These are phyloP conservation scores for Leptopilina syphax DNA, from an alignment of 2,888 invertebrate genomes.

Conservation along the genomic window DNA sequence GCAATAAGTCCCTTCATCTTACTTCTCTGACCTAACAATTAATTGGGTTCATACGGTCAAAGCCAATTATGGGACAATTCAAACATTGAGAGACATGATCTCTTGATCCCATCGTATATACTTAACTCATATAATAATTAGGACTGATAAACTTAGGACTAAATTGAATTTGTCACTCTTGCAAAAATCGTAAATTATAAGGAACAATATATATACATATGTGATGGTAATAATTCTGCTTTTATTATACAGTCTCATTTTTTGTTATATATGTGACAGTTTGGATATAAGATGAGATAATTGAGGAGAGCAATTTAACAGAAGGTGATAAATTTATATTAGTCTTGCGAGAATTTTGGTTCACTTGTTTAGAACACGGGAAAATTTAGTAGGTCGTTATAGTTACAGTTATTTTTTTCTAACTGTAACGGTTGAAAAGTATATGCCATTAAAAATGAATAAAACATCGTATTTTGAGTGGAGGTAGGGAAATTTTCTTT, in stretches of 20 bases:
- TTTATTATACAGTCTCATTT: background rate
- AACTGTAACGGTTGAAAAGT: background rate
- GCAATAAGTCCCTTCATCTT: background rate
- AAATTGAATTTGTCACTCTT: constrained; percentile 24
- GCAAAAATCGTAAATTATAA: background rate
- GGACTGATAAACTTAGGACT: background rate
- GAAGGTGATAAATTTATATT: too few species aligned
- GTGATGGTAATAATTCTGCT: background rate
- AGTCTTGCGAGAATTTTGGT: too few species aligned
- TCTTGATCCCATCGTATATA: constrained; percentile 39
- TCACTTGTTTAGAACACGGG: background rate
- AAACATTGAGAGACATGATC: constrained; percentile 51
- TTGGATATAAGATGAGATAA: too few species aligned
- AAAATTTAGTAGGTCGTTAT: constrained; percentile 9
- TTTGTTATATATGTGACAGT: background rate
- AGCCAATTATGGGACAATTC: constrained; percentile 59
- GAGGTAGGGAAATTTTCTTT: background rate
- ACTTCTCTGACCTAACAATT: constrained; percentile 42
- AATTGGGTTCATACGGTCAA: constrained; percentile 55
- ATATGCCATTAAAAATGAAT: background rate
- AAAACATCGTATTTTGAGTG: background rate
- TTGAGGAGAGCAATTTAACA: too few species aligned
- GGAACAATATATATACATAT: background rate
- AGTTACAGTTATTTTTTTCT: constrained; percentile 9
- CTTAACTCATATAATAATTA: constrained; percentile 14